Conservation (phyloP, 2,113 vertebrate species). For the Megaceryle torquata region DNA sequence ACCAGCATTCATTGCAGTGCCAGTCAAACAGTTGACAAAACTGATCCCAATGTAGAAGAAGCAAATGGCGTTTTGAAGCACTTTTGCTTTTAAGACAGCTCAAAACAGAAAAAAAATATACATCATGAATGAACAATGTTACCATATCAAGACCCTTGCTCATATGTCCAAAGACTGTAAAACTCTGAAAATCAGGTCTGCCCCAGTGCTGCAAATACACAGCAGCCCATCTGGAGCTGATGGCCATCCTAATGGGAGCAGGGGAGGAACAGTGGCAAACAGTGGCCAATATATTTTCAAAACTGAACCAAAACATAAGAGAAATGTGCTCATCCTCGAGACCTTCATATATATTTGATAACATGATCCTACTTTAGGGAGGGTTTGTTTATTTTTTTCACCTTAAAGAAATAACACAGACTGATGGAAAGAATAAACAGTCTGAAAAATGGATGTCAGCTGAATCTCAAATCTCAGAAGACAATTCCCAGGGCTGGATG, state of each 20-base stretch:
- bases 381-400: background rate
- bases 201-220: background rate
- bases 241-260: background rate
- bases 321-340: background rate
- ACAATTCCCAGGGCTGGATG: background rate
- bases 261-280: background rate
- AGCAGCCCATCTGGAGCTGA: background rate
- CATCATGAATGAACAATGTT: accelerated
- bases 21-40: background rate
- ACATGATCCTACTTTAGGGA: background rate
- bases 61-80: accelerated
- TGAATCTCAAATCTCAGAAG: background rate
- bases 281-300: background rate
- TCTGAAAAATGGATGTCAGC: background rate
- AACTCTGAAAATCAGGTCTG: background rate
- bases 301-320: background rate
- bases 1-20: background rate
- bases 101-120: background rate
- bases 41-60: background rate
- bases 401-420: background rate
- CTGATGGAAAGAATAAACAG: background rate
- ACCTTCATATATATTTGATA: background rate
- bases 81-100: background rate
- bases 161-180: background rate
- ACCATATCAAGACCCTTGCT: background rate